These are phyloP conservation scores for Ochropacha duplaris DNA, from an alignment of 2,888 invertebrate species.

Conservation along the genomic window DNA sequence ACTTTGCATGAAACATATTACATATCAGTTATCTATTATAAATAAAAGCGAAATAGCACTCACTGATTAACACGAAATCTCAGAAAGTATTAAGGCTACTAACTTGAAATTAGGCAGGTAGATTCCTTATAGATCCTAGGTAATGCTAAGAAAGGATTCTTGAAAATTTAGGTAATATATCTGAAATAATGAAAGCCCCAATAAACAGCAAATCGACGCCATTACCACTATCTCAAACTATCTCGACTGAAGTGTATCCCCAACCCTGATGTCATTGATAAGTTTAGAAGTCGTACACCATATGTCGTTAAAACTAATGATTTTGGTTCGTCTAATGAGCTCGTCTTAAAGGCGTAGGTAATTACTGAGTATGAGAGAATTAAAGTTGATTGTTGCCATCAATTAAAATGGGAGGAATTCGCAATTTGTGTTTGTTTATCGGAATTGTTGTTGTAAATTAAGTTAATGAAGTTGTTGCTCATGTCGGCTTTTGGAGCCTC, in stretches of 20 bases:
- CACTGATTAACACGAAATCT: too few relatives aligned
- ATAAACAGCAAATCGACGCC: not conserved
- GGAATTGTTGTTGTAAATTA: not conserved
- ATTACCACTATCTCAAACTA: not conserved
- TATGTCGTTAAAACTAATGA: slow-evolving; percentile 36
- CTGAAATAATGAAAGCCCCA: not conserved
- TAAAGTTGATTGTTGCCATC: not conserved
- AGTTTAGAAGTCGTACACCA: slow-evolving; percentile 16
- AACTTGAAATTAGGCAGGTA: too few relatives aligned
- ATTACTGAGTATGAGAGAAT: slow-evolving; percentile 34
- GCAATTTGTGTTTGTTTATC: not conserved
- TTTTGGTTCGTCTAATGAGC: slow-evolving; percentile 38
- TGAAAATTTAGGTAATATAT: too few relatives aligned
- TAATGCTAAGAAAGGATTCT: too few relatives aligned
- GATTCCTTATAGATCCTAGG: too few relatives aligned
- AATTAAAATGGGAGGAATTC: not conserved
- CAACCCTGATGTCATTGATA: slow-evolving; percentile 25
- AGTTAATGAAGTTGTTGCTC: not conserved
- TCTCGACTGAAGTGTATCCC: slow-evolving; percentile 5
- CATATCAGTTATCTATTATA: too few relatives aligned
- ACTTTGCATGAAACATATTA: too few relatives aligned
- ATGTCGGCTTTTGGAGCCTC: not conserved
- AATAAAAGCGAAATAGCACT: too few relatives aligned
- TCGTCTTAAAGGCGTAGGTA: slow-evolving; percentile 37
- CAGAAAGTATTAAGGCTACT: too few relatives aligned